Base-by-base conservation (phyloP, 2,113 vertebrate genomes). In the Spermophilus dauricus region DNA sequence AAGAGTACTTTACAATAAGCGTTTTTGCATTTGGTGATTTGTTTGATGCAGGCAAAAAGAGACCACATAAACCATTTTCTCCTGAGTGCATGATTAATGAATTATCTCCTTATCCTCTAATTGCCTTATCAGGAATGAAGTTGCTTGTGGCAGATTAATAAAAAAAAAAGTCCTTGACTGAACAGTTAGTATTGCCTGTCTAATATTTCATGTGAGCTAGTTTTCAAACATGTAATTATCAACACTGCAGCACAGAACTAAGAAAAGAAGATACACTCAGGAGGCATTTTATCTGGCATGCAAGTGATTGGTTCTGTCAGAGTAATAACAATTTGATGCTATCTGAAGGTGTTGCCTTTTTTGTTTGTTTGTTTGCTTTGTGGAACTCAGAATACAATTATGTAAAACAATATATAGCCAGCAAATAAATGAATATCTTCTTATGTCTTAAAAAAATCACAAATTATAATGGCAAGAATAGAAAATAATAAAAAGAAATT, bases 51-150 rank as follows among this genome's bases (percentile, higher is more conserved):
- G 86, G 67, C 39, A 81, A 92, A 95, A 95, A 87, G 48, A 97
- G 75, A 87, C 18, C 28, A 42, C 51, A 90, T 67, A 96, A 96
- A 24, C 86, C 77, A 77, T 95, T 92, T 97, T 87, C 80, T 97
- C 92, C 30, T 48, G 81, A 94, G 89, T 92, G 20, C 96, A 75
- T 90, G 96, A 97, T 96, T 97, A 97, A 96, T 87, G 87, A 94
- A 85, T 95, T 87, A 93, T 63, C 45, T 39, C 51, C 80, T 93
- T 90, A 95, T 95, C 26, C 70, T 80, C 89, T 97, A 97, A 97
- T 92, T 96, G 87, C 61, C 10, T 34, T 95, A 87, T 81, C 37
- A 91, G 76, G 34, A 97, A 81, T 92, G 51, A 9, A 95, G 65
- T 88, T 96, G 86, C 76, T 82, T 93, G 37, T 94, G 73, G 91